These are phyloP conservation scores for Lasiurus cinereus DNA, from an alignment of 2,113 vertebrate genomes.

Conservation along the genomic window DNA sequence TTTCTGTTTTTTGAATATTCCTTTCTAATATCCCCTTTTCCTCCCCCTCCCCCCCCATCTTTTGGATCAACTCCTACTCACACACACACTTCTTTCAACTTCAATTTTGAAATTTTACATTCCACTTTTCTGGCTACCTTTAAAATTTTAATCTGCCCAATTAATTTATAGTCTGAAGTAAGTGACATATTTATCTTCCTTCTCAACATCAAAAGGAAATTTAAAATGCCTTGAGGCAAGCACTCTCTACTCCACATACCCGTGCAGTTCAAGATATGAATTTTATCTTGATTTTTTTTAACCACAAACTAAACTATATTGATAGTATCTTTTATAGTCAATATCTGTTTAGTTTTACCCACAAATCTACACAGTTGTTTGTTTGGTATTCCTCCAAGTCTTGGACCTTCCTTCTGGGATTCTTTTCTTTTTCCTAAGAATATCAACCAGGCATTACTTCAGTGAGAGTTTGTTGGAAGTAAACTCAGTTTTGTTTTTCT, in stretches of 20 bases:
- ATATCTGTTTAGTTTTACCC: slow-evolving; percentile 30
- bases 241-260: not conserved
- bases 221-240: not conserved
- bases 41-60: not conserved
- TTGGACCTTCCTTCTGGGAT: not conserved
- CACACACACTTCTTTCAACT: not conserved
- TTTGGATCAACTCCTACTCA: not conserved
- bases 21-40: not conserved
- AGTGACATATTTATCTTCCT: not conserved
- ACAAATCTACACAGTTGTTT: not conserved
- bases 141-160: not conserved
- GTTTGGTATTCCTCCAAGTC: not conserved
- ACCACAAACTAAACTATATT: not conserved
- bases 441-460: not conserved
- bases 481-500: slow-evolving; percentile 41
- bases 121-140: not conserved
- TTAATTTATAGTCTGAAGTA: slow-evolving; percentile 34
- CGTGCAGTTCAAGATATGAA: not conserved
- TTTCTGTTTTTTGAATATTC: not conserved
- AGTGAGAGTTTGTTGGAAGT: slow-evolving; percentile 5
- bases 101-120: slow-evolving; percentile 11
- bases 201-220: slow-evolving; percentile 8
- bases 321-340: not conserved
- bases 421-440: slow-evolving; percentile 36
- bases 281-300: slow-evolving; percentile 34